Base-by-base conservation (phyloP, 1,140 invertebrate species). In the Melanaphis sacchari region DNA sequence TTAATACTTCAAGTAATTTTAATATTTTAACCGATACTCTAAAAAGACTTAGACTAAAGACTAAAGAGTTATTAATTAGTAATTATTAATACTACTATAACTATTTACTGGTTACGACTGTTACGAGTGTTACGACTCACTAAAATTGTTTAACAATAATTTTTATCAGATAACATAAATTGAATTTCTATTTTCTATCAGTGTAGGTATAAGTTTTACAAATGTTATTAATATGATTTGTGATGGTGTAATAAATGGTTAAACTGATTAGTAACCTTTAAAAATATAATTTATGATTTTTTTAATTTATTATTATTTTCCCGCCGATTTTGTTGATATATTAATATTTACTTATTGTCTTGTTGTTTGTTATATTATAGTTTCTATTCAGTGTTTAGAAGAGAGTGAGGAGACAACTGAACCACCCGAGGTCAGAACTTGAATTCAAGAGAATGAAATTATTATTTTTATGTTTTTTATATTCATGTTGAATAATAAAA, bases 271-370 rank as follows among this genome's bases (percentile, higher is more conserved):
- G 1, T 52, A 88, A 88, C 87, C 87, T 88, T 49, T 46, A 49
- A 52, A 87, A 88, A 88, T 49, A 43, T 36, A 1, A 46, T 88
- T 36, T 49, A 88, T 52, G n/a, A 84, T 24, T 22, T 40, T 22
- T 41, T 21, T 46, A 22, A 18, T 46, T 46, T 36, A 0, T 6
- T 36, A 52, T 31, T 85, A 43, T 76, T 92, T 92, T 92, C 22
- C 76, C 91, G 91, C 91, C 91, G 84, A 92, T 46, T 92, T 82
- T 92, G 76, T 84, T 92, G 40, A 76, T 92, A 8, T 36, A 43
- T 43, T 76, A 26, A 18, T 88, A n/a, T 31, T 46, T 40, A 18
- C 3, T 21, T 21, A 46, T 46, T 87, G 31, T 36, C 49, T 36
- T 88, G 40, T 52, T 36, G 36, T 36, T 22, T 46, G n/a, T 84